Conservation (phyloP, 2,888 invertebrate species). For the Stictocephala bisonia region DNA sequence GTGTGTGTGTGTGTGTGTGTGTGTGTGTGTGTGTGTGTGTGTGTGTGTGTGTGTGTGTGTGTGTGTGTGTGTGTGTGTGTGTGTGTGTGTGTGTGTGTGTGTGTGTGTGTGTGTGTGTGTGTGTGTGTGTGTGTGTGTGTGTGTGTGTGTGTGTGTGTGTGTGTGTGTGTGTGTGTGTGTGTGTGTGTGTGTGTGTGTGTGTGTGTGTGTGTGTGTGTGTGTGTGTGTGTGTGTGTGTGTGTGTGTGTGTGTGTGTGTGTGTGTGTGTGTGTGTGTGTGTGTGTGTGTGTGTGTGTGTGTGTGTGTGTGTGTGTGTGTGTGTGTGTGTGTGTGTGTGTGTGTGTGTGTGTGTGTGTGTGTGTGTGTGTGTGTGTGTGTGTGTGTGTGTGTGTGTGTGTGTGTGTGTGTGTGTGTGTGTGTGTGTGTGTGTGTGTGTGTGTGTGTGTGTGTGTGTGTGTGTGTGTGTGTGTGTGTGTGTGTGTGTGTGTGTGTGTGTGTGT, state of each 20-base stretch:
- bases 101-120: slow-evolving; percentile 6
- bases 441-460: too few species aligned
- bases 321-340: too few species aligned
- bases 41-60: slow-evolving; percentile 6
- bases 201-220: slow-evolving; percentile 2
- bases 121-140: slow-evolving; percentile 6
- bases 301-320: too few species aligned
- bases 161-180: neutral
- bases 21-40: slow-evolving; percentile 6
- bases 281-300: too few species aligned
- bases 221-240: neutral
- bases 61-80: slow-evolving; percentile 6
- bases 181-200: neutral
- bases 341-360: too few species aligned
- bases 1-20: slow-evolving; percentile 6
- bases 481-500: too few species aligned
- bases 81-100: slow-evolving; percentile 6
- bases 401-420: too few species aligned
- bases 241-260: neutral
- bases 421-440: too few species aligned
- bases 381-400: too few species aligned
- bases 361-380: too few species aligned
- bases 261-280: neutral
- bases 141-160: slow-evolving; percentile 6
- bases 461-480: too few species aligned